Conservation (phyloP, 2,113 vertebrate genomes). For the Eretmochelys imbricata region DNA sequence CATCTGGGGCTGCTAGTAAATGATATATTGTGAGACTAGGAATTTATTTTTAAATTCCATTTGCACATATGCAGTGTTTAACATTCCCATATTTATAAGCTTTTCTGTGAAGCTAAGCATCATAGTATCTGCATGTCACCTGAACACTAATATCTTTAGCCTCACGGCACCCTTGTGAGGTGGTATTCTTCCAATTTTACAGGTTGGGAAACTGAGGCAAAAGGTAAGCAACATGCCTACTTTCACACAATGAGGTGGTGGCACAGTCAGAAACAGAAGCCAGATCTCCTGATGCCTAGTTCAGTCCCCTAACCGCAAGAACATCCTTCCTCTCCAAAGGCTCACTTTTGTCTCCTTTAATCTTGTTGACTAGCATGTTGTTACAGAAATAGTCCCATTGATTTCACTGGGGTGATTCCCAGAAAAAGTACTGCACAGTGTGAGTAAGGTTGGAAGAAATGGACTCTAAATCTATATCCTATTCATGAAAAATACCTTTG, state of each 20-base stretch:
- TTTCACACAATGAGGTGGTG: background rate
- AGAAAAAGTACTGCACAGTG: background rate
- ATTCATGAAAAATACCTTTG: background rate
- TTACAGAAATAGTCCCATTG: too few species aligned
- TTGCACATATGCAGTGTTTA: background rate
- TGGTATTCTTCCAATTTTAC: background rate
- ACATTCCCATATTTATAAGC: background rate
- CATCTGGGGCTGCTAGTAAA: accelerated
- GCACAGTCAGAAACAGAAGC: background rate
- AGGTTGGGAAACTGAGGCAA: background rate
- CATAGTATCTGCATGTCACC: background rate
- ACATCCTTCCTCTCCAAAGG: accelerated
- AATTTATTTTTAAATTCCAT: background rate
- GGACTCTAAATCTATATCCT: background rate
- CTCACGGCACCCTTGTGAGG: background rate
- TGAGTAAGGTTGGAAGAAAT: background rate
- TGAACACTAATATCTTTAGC: background rate
- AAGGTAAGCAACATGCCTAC: accelerated
- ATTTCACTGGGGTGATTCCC: background rate
- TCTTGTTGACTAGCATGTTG: background rate
- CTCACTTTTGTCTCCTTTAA: background rate
- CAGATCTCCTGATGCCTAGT: background rate
- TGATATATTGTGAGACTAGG: background rate
- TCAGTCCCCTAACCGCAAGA: accelerated
- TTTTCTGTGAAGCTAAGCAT: accelerated